Evolutionary conservation across 2,113 vertebrate genomes (phyloP).

Genomic region (Oncorhynchus gorbuscha): DNA sequence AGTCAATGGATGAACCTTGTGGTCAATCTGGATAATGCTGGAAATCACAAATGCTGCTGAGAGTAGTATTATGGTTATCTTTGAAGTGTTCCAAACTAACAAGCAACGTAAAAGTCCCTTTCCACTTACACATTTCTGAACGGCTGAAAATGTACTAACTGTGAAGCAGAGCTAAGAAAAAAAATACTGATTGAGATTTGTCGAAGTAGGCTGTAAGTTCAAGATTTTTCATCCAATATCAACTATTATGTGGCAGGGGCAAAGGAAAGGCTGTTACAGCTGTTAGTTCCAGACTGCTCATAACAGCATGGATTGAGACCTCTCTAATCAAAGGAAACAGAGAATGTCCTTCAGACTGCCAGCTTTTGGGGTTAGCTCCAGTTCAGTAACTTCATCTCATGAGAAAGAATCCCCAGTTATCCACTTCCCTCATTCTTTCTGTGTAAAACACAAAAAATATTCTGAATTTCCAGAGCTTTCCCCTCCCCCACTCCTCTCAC

Average conservation of each 20-base stretch:
- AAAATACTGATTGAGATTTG: not conserved
- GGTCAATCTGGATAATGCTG: not conserved
- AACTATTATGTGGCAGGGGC: slow-evolving; percentile 16
- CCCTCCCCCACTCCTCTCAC: slow-evolving; percentile 20
- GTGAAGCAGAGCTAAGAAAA: not conserved
- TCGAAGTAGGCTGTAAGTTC: slow-evolving; percentile 1
- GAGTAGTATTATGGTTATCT: not conserved
- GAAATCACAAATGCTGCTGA: not conserved
- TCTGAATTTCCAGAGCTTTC: slow-evolving; percentile 26
- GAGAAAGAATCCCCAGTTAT: slow-evolving; percentile 48
- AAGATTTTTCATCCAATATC: slow-evolving; percentile 32
- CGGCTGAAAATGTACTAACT: not conserved
- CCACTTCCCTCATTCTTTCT: slow-evolving; percentile 4
- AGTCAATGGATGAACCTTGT: slow-evolving; percentile 6
- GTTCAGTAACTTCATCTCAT: slow-evolving; percentile 46
- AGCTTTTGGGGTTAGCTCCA: slow-evolving; percentile 36
- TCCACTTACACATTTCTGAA: not conserved
- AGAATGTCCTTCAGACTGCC: slow-evolving; percentile 40
- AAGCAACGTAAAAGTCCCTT: not conserved
- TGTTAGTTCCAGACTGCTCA: slow-evolving; percentile 26
- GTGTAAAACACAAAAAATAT: slow-evolving; percentile 40
- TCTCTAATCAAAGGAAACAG: slow-evolving; percentile 40
- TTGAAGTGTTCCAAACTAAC: not conserved
- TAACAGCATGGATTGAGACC: slow-evolving; percentile 34
- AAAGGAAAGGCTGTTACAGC: slow-evolving; percentile 13